Conservation (phyloP, 2,888 invertebrate genomes). For the Drosophila trichaetosa region DNA sequence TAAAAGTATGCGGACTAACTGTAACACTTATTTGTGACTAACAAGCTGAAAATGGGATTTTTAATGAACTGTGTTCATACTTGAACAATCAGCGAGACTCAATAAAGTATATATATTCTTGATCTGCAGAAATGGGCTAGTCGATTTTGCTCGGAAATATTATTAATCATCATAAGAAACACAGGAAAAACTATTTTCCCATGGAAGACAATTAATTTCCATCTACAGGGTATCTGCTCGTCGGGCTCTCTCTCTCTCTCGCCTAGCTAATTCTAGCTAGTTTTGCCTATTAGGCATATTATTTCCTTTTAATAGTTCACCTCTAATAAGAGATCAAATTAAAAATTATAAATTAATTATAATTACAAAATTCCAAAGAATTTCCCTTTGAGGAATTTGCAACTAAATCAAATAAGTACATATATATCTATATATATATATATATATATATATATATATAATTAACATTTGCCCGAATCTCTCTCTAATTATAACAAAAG, state of each 20-base stretch:
- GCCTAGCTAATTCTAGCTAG: not conserved
- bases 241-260: not conserved
- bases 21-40: not conserved
- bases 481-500: slow-evolving; percentile 77
- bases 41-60: not conserved
- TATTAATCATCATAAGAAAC: not conserved
- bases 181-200: not conserved
- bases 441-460: slow-evolving; percentile 17
- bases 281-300: not conserved
- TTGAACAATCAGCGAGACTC: too few species aligned
- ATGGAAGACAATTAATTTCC: not conserved
- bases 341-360: not conserved
- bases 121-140: too few species aligned
- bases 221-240: not conserved
- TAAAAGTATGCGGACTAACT: slow-evolving; percentile 29
- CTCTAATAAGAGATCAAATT: not conserved
- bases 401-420: slow-evolving; percentile 56
- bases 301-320: slow-evolving; percentile 1
- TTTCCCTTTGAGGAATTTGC: slow-evolving; percentile 60
- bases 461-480: slow-evolving; percentile 57
- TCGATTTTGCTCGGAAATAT: not conserved
- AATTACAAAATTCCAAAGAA: slow-evolving; percentile 20
- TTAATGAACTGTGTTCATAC: not conserved
- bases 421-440: slow-evolving; percentile 21
- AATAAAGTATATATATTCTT: too few species aligned